These are phyloP conservation scores for Camarhynchus parvulus DNA, from an alignment of 2,113 vertebrate genomes.

Conservation along the genomic window DNA sequence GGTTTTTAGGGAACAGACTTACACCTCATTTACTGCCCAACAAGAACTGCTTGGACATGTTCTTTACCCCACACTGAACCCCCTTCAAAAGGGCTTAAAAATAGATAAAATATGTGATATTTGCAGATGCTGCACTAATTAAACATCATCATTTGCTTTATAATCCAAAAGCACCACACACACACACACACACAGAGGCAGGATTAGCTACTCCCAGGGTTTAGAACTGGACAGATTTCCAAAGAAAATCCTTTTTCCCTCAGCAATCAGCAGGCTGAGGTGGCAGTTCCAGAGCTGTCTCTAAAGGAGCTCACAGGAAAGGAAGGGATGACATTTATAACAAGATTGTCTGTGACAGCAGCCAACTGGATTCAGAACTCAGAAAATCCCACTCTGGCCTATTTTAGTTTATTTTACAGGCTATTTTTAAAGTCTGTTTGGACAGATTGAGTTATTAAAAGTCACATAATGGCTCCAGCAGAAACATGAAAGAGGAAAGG, in stretches of 20 bases:
- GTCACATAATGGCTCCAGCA: not conserved
- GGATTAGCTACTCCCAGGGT: not conserved
- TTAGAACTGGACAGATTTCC: not conserved
- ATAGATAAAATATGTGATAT: fast-evolving
- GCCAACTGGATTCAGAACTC: not conserved
- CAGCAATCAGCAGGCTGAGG: not conserved
- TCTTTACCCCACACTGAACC: not conserved
- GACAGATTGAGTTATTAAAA: not conserved
- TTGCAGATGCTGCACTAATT: not conserved
- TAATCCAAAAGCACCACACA: not conserved
- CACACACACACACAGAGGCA: not conserved
- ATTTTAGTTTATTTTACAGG: not conserved
- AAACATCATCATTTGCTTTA: not conserved
- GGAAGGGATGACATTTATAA: not conserved
- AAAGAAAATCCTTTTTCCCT: not conserved
- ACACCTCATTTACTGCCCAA: not conserved
- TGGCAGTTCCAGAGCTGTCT: not conserved
- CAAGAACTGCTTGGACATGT: not conserved
- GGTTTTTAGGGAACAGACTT: not conserved
- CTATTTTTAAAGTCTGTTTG: constrained; percentile 2
- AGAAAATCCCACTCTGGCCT: not conserved
- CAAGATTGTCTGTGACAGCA: not conserved
- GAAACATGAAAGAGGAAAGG: not conserved
- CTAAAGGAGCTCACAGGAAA: not conserved
- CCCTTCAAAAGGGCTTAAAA: not conserved